Base-by-base conservation (phyloP, 2,113 vertebrate genomes). In the Cephalopholis sonnerati region DNA sequence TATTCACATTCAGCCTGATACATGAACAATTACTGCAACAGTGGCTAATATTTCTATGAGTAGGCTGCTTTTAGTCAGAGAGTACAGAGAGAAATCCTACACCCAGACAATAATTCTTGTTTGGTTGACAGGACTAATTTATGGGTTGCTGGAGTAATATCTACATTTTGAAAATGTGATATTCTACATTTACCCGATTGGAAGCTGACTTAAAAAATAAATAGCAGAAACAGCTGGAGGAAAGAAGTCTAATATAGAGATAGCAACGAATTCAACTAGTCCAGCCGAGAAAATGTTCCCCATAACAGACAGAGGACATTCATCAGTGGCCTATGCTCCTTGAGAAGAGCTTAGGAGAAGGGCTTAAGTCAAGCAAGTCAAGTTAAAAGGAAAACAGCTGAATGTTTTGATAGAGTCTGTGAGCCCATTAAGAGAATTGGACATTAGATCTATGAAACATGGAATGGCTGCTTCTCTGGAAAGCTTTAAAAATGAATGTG, bases 401-500 rank as follows among this genome's bases (percentile, higher is more conserved):
- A 85, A 90, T 90, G 82, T 88, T 93, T 85, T 79, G 82, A 93
- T 88, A 84, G 76, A 84, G 72, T 80, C 71, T 74, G 81, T 88
- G 90, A 92, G 85, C 84, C 89, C 87, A 93, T 90, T 88, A 92
- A 67, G 75, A 87, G 87, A 91, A 91, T 86, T 85, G 75, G 83
- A 93, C 83, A 92, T 89, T 66, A 91, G 90, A 77, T 90, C 84
- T 87, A 85, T 91, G 83, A 93, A 94, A 93, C 86, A 84, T 79
- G 76, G 83, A 83, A 87, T 74, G 84, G 77, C 72, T 87, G 81
- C 53, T 82, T 87, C 82, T 83, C 84, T 84, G 87, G 79, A 87
- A 91, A 88, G 89, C 92, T 91, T 90, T 83, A 89, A 92, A 93
- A 90, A 93, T 91, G 91, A 91, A 91, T 90, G 88, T 76, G 73